Base-by-base conservation (phyloP, 2,797 vertebrate species). In the Novumbra hubbsi region DNA sequence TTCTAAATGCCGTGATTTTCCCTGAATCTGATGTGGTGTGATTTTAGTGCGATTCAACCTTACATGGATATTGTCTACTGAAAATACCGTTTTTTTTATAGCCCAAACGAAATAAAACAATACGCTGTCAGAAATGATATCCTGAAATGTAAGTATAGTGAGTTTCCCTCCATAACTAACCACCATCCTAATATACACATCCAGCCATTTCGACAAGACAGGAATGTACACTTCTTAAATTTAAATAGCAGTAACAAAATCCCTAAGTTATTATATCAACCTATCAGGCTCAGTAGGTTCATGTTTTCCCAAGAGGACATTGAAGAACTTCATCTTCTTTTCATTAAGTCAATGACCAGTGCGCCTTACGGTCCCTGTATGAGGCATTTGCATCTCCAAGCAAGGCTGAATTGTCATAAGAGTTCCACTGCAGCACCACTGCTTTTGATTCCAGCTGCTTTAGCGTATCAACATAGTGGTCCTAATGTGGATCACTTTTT, bases 371-470 rank as follows among this genome's bases (percentile, higher is more conserved):
- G 83, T 85, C 79, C 72, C 70, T 41, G 71, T 80, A 69, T 74
- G 81, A 79, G 72, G 81, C 83, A 82, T 87, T 82, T 86, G 81
- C 82, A 86, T 85, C 84, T 81, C 82, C 77, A 73, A 85, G 78
- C 73, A 52, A 79, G 79, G 71, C 82, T 70, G 81, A 82, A 79
- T 79, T 79, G 60, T 84, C 81, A 74, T 83, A 71, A 6, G 67
- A 84, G 83, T 78, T 85, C 78, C 84, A 86, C 79, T 85, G 76
- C 84, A 80, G 78, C 68, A 79, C 80, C 64, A 19, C 71, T n/a
- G 8, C 76, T 60, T 81, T 64, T 74, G 79, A 77, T 80, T 73
- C 77, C 72, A 50, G 78, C 82, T 52, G 50, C 81, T 85, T 87
- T 70, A 73, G 71, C 63, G 76, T 72, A 88, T 87, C 88, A 88